Percentiles rank a stretch among this genome's conserved stretches.
These are phyloP conservation scores for Orientallactaga bullata DNA, from an alignment of 2,113 vertebrate species.

Conservation along the genomic window DNA sequence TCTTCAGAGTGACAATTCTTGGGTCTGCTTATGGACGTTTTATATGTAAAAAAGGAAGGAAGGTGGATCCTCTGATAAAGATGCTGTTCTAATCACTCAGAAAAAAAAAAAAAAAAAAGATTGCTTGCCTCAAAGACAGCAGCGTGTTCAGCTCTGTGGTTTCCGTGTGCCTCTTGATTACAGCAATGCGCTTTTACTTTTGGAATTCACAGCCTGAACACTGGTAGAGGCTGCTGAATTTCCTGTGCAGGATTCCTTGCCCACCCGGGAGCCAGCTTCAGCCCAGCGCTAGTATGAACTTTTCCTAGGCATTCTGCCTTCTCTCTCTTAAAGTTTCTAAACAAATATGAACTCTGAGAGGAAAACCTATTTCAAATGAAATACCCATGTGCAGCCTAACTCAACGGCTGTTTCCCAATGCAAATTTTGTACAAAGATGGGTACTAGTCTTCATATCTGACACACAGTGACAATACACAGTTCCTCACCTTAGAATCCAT, in stretches of 20 bases:
- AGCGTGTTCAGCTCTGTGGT: background rate
- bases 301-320: background rate
- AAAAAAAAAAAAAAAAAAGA: background rate
- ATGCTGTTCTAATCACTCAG: background rate
- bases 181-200: background rate
- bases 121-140: background rate
- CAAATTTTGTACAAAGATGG: constrained; percentile 31
- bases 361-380: constrained; percentile 13
- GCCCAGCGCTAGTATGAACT: background rate
- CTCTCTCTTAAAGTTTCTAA: background rate
- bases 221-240: background rate
- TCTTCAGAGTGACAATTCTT: background rate
- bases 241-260: background rate
- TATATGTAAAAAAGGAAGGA: background rate
- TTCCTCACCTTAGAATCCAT: constrained; percentile 15
- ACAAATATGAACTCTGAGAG: background rate
- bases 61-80: background rate
- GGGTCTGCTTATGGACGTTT: background rate
- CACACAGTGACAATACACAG: constrained; percentile 25
- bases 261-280: background rate
- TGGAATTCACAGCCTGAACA: constrained; percentile 16
- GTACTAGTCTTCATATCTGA: constrained; percentile 27
- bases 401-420: constrained; percentile 1
- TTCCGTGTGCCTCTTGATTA: background rate
- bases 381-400: background rate